A percentile compares a stretch with the other conserved stretches of the same genome.
Conservation (phyloP, 1,140 invertebrate genomes). For the Bombus cullumanus region DNA sequence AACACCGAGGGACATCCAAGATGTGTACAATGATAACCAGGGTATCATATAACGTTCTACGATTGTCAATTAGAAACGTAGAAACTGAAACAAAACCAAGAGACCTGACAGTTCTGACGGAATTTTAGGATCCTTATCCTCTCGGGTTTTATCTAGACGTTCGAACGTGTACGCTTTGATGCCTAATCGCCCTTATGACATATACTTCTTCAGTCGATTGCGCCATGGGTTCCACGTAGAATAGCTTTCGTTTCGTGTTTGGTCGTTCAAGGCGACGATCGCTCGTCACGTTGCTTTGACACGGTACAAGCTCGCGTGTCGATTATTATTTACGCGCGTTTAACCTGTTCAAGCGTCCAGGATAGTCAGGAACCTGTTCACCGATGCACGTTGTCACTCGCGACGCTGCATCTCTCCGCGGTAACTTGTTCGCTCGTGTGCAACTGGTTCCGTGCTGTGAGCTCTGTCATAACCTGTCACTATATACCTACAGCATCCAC, state of each 20-base stretch:
- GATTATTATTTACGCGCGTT: conserved; percentile 40
- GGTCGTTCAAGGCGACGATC: conserved; percentile 17
- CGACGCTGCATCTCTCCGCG: conserved; percentile 39
- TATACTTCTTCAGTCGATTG: no score
- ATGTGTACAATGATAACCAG: no score
- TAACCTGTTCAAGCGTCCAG: conserved; percentile 52
- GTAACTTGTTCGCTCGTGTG: conserved; percentile 45
- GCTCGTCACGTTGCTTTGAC: conserved; percentile 47
- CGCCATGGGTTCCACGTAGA: not conserved
- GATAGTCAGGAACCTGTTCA: conserved; percentile 55
- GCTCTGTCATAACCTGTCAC: conserved; percentile 68
- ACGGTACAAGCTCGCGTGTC: conserved; percentile 36
- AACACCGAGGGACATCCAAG: no score
- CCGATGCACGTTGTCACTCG: conserved; percentile 12
- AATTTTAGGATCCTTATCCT: no score
- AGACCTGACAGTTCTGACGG: no score
- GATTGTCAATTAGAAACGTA: no score
- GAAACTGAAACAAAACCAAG: no score
- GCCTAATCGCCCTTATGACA: no score
- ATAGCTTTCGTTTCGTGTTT: conserved; percentile 4
- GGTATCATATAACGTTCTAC: no score
- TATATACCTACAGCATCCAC: conserved; percentile 9
- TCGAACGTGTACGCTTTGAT: no score
- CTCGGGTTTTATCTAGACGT: no score
- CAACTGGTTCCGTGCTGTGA: conserved; percentile 61